Conservation (phyloP, 2,113 vertebrate species). For the Gadus macrocephalus region DNA sequence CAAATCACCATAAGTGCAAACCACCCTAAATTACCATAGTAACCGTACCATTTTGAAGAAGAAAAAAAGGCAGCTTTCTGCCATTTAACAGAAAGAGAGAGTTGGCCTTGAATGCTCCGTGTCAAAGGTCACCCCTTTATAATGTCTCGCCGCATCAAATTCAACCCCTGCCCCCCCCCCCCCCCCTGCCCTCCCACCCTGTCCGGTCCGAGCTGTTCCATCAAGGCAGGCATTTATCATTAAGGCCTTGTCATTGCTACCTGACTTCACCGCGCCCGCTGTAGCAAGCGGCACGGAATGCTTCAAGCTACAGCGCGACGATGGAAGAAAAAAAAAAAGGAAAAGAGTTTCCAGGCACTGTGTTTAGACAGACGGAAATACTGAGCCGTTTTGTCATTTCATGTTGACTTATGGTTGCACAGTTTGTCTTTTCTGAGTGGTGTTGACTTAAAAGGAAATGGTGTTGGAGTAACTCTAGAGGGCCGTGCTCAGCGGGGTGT, state of each 20-base stretch:
- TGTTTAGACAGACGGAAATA: slow-evolving; percentile 38
- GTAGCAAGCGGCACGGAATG: background rate
- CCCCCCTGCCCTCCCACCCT: no score
- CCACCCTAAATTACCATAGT: no score
- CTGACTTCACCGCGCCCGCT: slow-evolving; percentile 1
- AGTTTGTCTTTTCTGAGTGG: slow-evolving; percentile 49
- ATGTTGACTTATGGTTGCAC: slow-evolving; percentile 41
- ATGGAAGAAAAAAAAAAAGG: slow-evolving; percentile 5
- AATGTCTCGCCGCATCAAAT: slow-evolving; percentile 19
- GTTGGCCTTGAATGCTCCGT: slow-evolving; percentile 24
- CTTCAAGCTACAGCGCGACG: slow-evolving; percentile 20
- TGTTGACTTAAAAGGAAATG: slow-evolving; percentile 59
- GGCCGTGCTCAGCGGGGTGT: slow-evolving; percentile 25
- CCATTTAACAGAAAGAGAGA: slow-evolving; percentile 47
- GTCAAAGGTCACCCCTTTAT: slow-evolving; percentile 43
- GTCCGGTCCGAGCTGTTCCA: background rate
- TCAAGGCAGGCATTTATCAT: no score
- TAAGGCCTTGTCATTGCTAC: background rate
- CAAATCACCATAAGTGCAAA: background rate
- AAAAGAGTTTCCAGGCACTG: slow-evolving; percentile 25
- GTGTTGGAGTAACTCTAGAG: slow-evolving; percentile 35
- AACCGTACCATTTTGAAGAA: slow-evolving; percentile 33
- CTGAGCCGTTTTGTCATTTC: slow-evolving; percentile 43
- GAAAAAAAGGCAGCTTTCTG: slow-evolving; percentile 36
- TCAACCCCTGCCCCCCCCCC: background rate